Base-by-base conservation (phyloP, 2,888 invertebrate genomes). In the Congeria kusceri region DNA sequence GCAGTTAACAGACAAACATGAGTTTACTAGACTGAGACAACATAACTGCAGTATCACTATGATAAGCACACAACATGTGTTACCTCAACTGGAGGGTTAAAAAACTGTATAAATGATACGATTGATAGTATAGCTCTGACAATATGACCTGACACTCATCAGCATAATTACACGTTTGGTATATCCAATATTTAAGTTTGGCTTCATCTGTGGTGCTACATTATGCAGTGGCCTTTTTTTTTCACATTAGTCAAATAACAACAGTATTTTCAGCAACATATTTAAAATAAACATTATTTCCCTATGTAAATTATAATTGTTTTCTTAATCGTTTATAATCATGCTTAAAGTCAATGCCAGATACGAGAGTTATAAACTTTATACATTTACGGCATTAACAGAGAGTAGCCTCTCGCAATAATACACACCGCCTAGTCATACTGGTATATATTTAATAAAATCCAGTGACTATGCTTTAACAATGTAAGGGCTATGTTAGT, bases 61-160 rank as follows among this genome's bases (percentile, higher is more conserved):
- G 3, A 39, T 39, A 39, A 39, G 39, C 39, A 9, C 39, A 23
- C 23, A 56, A 56, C 27, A 27, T 23, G 32, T 25, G 25, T 28
- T 70, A 70, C 70, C 70, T 70, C 70, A 23, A 70, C 44, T 44
- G 70, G 70, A 9, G 63, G 70, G 32, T 70, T 70, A 29, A 70
- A 56, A 63, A 70, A 70, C 70, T 70, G 57, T 13, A 58, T 56
- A 11, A 56, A 56, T 20, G 25, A 56, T 25, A 56, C 20, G n/a
- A 15, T 25, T 25, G 13, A 25, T 7, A 56, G 25, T 56, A 56
- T 11, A 4, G 56, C 2, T 56, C 15, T 56, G 56, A 56, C 9
- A 56, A 2, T 56, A 5, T 15, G 11, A 25, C 56, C n/a, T 56
- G n/a, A 11, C 9, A 25, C 25, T 56, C 7, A 15, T 25, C 3